Conservation (phyloP, 2,797 vertebrate species). For the Eleutherodactylus coqui region DNA sequence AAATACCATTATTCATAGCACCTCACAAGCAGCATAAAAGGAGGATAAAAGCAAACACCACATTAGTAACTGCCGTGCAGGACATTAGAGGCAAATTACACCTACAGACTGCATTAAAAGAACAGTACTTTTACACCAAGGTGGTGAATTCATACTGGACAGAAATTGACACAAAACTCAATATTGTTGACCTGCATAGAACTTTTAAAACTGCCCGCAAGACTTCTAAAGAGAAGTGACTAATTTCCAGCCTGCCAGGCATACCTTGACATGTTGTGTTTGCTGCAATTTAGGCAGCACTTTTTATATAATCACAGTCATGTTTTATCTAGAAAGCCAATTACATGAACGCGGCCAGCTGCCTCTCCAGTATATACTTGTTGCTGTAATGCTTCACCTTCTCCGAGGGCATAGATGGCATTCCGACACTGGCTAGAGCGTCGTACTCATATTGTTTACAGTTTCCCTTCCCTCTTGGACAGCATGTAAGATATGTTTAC, state of each 20-base stretch:
- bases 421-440: neutral
- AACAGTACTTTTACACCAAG: too few species aligned
- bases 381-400: neutral
- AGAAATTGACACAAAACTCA: neutral
- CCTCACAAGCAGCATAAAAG: too few species aligned
- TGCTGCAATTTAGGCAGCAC: neutral
- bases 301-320: neutral
- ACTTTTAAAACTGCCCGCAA: neutral
- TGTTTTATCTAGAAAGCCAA: neutral
- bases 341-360: neutral
- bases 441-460: neutral
- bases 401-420: neutral
- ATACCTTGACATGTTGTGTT: neutral
- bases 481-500: conserved; percentile 75
- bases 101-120: too few species aligned
- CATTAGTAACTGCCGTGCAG: too few species aligned
- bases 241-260: neutral
- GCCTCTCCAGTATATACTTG: neutral
- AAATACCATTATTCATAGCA: too few species aligned
- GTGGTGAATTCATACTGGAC: too few species aligned
- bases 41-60: too few species aligned
- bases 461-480: conserved; percentile 64
- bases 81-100: too few species aligned
- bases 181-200: neutral
- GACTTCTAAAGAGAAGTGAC: neutral